phyloP scores from a whole-genome alignment of 1,140 invertebrate species.

The Globodera ellingtonae region DNA sequence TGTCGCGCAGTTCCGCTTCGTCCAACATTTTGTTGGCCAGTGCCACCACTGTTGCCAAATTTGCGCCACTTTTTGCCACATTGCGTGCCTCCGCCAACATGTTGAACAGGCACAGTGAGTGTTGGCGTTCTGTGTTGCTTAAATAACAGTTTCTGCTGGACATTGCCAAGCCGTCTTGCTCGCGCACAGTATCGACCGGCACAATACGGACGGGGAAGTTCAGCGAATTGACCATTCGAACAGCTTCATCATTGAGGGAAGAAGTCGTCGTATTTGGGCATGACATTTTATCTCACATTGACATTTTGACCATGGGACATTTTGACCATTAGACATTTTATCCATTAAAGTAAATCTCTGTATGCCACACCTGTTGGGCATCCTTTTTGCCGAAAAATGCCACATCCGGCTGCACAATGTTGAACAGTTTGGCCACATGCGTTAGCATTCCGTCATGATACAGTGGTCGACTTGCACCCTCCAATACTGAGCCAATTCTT shows the following conservation, averaged over 20 bases:
- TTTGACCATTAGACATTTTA: neutral
- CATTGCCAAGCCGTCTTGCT: slow-evolving; percentile 40
- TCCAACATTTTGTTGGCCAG: neutral
- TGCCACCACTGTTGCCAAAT: neutral
- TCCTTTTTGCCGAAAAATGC: slow-evolving; percentile 46
- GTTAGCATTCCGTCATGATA: slow-evolving; percentile 41
- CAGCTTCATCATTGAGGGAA: slow-evolving; percentile 13
- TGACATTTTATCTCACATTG: neutral
- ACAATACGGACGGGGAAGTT: slow-evolving; percentile 42
- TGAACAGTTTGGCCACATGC: slow-evolving; percentile 41
- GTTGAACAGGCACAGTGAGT: slow-evolving; percentile 8
- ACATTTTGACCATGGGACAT: neutral
- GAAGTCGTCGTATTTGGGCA: neutral
- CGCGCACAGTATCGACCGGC: slow-evolving; percentile 29
- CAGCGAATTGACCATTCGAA: slow-evolving; percentile 35
- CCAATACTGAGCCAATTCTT: slow-evolving; percentile 14
- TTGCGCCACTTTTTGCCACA: slow-evolving; percentile 10
- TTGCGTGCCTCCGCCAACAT: neutral
- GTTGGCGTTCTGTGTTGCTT: slow-evolving; percentile 17
- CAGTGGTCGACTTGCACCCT: slow-evolving; percentile 25
- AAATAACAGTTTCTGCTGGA: slow-evolving; percentile 38
- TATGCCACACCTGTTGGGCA: slow-evolving; percentile 34
- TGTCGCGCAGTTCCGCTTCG: slow-evolving; percentile 15
- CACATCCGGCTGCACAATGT: slow-evolving; percentile 41
- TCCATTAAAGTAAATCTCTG: neutral